Evolutionary conservation across 2,888 invertebrate genomes (phyloP), one percentile per base, ranked within the genome.

Genomic region (Plagodis dolabraria): DNA sequence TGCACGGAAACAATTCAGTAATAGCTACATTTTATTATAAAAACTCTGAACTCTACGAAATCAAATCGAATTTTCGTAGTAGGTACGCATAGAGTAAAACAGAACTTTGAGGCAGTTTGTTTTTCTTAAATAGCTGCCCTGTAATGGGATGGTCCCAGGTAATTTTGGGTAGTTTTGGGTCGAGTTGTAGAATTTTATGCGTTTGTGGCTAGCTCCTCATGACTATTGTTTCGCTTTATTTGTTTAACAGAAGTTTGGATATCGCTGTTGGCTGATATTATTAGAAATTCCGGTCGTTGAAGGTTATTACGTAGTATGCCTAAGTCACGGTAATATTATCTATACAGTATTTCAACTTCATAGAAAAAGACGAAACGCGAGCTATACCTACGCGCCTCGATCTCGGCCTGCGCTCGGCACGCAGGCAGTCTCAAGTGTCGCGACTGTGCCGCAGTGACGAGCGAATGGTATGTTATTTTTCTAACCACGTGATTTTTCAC

Each of bases 121-220:
- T 70, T 68, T 67, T 68, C 66, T 68, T 65, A 64, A 70, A 68
- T 65, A 67, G 63, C 57, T 48, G 45, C 66, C 53, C 54, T 51
- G 60, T 56, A 64, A 63, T 63, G 51, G 60, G 44, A 55, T 33
- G 59, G 63, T 56, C 52, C 53, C 60, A 62, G 64, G 62, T 66
- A 64, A 68, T 65, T 64, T 52, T 34, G 44, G 47, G 33, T 57
- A 53, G 57, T 60, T 65, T 66, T 34, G 55, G 60, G 61, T 53
- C 53, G 47, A 56, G 57, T 47, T 56, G 57, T 59, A 38, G 56
- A 38, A 50, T 64, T 68, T 61, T 52, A 64, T 47, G 55, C 12
- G 46, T 63, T 60, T 56, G 54, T 45, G 56, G 61, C 52, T 11
- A 55, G 49, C 33, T 56, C 45, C 42, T 43, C 12, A 42, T 52